Evolutionary conservation across 1,140 invertebrate species (phyloP).

Genomic region (Rhagoletis zephyria): DNA sequence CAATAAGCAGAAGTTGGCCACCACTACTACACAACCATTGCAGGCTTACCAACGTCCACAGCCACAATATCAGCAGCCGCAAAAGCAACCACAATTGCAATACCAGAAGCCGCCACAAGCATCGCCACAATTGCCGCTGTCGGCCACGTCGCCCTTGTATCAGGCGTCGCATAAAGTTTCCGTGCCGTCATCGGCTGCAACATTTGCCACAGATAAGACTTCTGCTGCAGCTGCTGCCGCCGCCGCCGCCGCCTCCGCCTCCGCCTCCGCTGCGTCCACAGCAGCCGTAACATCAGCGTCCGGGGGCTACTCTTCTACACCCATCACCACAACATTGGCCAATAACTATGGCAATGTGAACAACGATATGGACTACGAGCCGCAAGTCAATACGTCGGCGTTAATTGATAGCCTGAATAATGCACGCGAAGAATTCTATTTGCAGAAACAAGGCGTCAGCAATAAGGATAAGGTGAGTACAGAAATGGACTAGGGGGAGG

Average conservation of each 20-base stretch:
- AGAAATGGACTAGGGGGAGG: neutral
- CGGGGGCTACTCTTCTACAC: constrained; percentile 18
- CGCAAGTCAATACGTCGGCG: constrained; percentile 71
- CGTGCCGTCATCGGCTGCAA: constrained; percentile 63
- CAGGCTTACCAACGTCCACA: constrained; percentile 60
- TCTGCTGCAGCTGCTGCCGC: constrained; percentile 65
- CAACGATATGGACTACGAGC: constrained; percentile 68
- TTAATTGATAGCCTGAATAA: constrained; percentile 71
- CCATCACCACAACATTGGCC: neutral
- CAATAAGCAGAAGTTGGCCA: constrained; percentile 46
- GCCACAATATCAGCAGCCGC: constrained; percentile 59
- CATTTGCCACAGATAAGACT: constrained; percentile 61
- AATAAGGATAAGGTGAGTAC: constrained; percentile 71
- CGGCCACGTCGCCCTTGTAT: constrained; percentile 46
- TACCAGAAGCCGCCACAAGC: constrained; percentile 19
- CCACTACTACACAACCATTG: constrained; percentile 57
- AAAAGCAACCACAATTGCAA: constrained; percentile 58
- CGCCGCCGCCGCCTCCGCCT: constrained; percentile 53
- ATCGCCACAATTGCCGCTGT: constrained; percentile 47
- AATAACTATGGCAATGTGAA: constrained; percentile 55
- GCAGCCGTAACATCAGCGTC: constrained; percentile 50
- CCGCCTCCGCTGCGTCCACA: constrained; percentile 57
- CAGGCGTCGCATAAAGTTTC: constrained; percentile 57
- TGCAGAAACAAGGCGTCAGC: constrained; percentile 64
- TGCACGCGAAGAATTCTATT: constrained; percentile 68